phyloP scores from a whole-genome alignment of 2,888 invertebrate genomes.

The Muschampia plurimacula region DNA sequence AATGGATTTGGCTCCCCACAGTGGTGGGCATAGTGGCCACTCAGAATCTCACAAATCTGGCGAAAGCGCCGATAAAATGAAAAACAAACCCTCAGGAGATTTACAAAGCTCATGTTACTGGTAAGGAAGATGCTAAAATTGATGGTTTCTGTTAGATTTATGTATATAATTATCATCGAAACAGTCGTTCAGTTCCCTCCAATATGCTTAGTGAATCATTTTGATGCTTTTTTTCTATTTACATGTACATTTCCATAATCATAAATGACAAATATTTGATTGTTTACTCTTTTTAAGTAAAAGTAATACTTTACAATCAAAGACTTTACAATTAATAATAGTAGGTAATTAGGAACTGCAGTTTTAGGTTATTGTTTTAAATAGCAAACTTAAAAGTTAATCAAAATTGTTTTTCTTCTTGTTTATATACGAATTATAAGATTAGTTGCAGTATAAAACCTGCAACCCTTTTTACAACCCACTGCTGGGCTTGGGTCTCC shows the following conservation, averaged over 20 bases:
- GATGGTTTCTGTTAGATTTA: background rate
- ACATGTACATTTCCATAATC: background rate
- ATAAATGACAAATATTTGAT: too few relatives aligned
- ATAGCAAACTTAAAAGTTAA: too few relatives aligned
- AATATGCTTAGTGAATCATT: background rate
- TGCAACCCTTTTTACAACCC: too few relatives aligned
- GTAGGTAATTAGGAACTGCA: too few relatives aligned
- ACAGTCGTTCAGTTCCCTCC: conserved; percentile 9
- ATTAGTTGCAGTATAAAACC: too few relatives aligned
- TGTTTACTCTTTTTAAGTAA: too few relatives aligned
- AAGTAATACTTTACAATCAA: too few relatives aligned
- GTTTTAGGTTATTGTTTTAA: too few relatives aligned
- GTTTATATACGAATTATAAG: too few relatives aligned
- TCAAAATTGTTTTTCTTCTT: too few relatives aligned
- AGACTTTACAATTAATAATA: too few relatives aligned
- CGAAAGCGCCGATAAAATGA: conserved; percentile 67
- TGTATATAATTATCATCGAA: background rate
- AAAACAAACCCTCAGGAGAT: conserved; percentile 66
- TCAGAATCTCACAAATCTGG: conserved; percentile 73
- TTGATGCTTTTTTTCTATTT: background rate
- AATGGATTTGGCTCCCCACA: conserved; percentile 55
- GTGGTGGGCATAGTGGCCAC: conserved; percentile 59
- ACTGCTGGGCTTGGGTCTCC: too few relatives aligned
- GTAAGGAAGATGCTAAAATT: conserved; percentile 51
- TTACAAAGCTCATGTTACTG: conserved; percentile 76